Base-by-base conservation (phyloP, 1,140 invertebrate genomes). In the Bradysia coprophila region DNA sequence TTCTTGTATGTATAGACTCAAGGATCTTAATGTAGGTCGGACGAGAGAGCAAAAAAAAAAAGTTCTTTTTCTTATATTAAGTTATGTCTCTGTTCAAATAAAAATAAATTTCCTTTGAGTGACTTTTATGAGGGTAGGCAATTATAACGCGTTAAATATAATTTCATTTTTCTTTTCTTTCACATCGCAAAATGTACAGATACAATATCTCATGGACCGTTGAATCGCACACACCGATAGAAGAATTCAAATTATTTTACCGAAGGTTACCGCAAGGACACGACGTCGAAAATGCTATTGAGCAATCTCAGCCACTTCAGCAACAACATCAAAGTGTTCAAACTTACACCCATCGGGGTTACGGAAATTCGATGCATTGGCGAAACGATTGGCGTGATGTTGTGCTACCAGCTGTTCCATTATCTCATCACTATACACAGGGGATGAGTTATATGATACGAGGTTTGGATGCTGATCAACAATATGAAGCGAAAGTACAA, bases 201-300 rank as follows among this genome's bases (percentile, higher is more conserved):
- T 78, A 76, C 56, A 77, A 77, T 50, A 70, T 77, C 45, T 73
- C 72, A 16, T 78, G 74, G 74, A 60, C 68, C 20, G 72, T 76
- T 3, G 69, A 76, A 46, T 76, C 72, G 41, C 67, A 71, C 47
- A 67, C 72, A 41, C 70, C 72, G 32, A 71, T 78, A 37, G 68
- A 73, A 48, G 73, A 76, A 54, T 76, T 73, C 52, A 68, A 75
- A 54, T 55, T 78, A 42, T 68, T 66, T 41, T 78, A 71, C 59
- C 61, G 74, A 44, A 70, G 69, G 51, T 58, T 75, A 44, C 68
- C 71, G 22, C 66, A 68, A 44, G 55, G 55, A 51, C 54, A 61
- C 43, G 55, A 59, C 49, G 45, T 48, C 15, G 65, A 68, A 48
- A 64, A 64, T 46, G 49, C 49, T 48, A 60, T 59, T 31, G 59